A percentile compares a stretch with the other conserved stretches of the same genome.
Conservation (phyloP, 2,113 vertebrate species). For the Sus scrofa region T2T-Sscrofa CM000820.6:67780501-67781000, state of each 20-base stretch:
- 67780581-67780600: not conserved
- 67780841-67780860: not conserved
- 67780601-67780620: not conserved
- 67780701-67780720: not conserved
- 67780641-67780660: not conserved
- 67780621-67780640: not conserved
- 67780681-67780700: conserved; percentile 42
- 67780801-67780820: not conserved
- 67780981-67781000: conserved; percentile 77
- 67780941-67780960: conserved; percentile 80
- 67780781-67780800: not conserved
- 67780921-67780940: conserved; percentile 72
- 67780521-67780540: not conserved
- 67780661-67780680: not conserved
- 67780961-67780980: conserved; percentile 76
- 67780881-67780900: not conserved
- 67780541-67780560: not conserved
- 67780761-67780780: not conserved
- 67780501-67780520: not conserved
- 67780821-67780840: no score
- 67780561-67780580: not conserved
- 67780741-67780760: not conserved
- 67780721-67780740: not conserved
- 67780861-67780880: not conserved
- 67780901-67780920: conserved; percentile 8